These are phyloP conservation scores for Pavo muticus DNA, from an alignment of 2,113 vertebrate species.

Conservation along the genomic window DNA sequence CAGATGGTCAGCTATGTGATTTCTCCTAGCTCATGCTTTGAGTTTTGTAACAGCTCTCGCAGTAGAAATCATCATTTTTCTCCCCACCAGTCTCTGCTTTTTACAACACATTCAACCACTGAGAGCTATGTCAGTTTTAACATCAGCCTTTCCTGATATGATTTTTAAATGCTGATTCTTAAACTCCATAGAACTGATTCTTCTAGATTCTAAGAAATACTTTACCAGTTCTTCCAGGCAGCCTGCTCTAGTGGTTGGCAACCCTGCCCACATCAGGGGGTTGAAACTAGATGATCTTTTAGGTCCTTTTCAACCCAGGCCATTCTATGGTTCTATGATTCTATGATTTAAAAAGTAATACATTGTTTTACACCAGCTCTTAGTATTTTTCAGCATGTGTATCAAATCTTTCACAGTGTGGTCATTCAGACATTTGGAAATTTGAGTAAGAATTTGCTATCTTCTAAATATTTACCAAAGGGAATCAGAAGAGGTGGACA, in stretches of 20 bases:
- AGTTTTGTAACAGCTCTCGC: slow-evolving; percentile 35
- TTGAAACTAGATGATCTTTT: too few relatives aligned
- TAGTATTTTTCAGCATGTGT: neutral
- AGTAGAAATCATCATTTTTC: slow-evolving; percentile 33
- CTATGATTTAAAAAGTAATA: neutral
- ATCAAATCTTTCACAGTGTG: neutral
- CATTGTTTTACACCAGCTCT: neutral
- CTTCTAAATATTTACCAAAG: neutral
- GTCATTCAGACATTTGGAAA: neutral
- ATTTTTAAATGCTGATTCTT: slow-evolving; percentile 22
- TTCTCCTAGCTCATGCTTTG: slow-evolving; percentile 23
- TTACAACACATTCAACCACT: neutral
- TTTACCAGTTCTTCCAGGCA: neutral
- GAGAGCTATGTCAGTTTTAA: slow-evolving; percentile 37
- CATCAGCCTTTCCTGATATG: neutral
- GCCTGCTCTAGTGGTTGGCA: too few relatives aligned
- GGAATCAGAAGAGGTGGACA: neutral
- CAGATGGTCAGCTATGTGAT: slow-evolving; percentile 13
- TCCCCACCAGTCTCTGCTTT: slow-evolving; percentile 3
- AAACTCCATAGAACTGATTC: neutral
- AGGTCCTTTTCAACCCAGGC: too few relatives aligned
- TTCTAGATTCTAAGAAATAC: neutral
- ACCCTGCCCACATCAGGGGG: too few relatives aligned
- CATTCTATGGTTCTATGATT: too few relatives aligned
- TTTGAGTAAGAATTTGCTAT: neutral